Conservation (phyloP, 2,888 invertebrate genomes). For the Trachelus troglodyta region DNA sequence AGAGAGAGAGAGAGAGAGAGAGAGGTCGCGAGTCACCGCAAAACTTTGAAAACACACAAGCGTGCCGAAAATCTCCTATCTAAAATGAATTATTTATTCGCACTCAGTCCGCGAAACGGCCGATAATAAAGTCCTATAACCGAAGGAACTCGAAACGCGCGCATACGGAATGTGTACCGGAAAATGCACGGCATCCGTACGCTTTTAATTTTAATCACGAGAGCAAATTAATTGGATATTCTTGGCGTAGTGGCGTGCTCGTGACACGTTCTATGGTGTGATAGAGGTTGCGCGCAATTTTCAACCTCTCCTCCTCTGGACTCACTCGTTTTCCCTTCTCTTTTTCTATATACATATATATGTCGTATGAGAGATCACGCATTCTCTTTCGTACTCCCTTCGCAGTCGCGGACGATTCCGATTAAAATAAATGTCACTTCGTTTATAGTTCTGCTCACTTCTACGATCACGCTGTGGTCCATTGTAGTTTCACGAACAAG, state of each 20-base stretch:
- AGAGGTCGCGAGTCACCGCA: background rate
- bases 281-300: constrained; percentile 27
- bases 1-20: background rate
- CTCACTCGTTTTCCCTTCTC: constrained; percentile 1
- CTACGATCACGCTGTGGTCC: constrained; percentile 6
- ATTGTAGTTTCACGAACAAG: background rate
- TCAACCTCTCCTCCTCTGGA: constrained; percentile 16
- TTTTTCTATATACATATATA: background rate
- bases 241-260: constrained; percentile 42
- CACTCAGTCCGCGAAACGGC: background rate
- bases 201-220: constrained; percentile 52
- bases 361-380: background rate
- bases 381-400: constrained; percentile 10
- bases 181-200: constrained; percentile 7
- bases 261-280: constrained; percentile 44
- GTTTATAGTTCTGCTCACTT: constrained; percentile 5
- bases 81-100: background rate
- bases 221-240: constrained; percentile 53
- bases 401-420: constrained; percentile 14
- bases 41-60: background rate
- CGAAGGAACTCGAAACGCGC: constrained; percentile 2
- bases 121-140: constrained; percentile 1
- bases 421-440: constrained; percentile 22
- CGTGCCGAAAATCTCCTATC: background rate
- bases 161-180: background rate